Base-by-base conservation (phyloP, 2,888 invertebrate species). In the Diadegma fenestrale region DNA sequence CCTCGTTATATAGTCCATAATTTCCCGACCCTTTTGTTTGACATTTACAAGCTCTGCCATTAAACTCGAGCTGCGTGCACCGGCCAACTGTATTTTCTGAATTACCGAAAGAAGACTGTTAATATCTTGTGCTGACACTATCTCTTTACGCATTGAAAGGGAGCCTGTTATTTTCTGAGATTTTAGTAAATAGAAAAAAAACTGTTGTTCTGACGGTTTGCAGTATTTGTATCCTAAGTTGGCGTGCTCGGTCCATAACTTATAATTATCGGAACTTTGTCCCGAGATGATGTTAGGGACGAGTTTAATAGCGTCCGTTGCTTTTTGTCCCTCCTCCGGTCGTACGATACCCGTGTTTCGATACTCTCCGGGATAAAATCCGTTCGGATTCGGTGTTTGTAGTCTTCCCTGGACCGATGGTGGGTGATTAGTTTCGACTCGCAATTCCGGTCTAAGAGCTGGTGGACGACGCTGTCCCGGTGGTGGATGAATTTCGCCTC, bases 301-400 rank as follows among this genome's bases (percentile, higher is more conserved):
- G n/a, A n/a, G n/a, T n/a, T n/a, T n/a, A n/a, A n/a, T n/a, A n/a
- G n/a, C 76, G 3, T 66, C 54, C 6, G 17, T 77, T 1, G 77
- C 77, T 22, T 68, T 77, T 19, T 66, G 68, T 54, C 54, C 41
- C 41, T 54, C 12, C 17, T 76, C 77, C 4, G 68, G 4, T 2
- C 5, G 22, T 26, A 77, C n/a, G 26, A 77, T 37, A n/a, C 77
- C 68, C n/a, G 77, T 30, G 12, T 41, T 41, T 43, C 68, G 37
- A 43, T 68, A 68, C 54, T 77, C 77, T 1, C 77, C 77, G 3
- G 77, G 77, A 14, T 54, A 77, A 77, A 77, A 77, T 54, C 77
- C 54, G 14, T 78, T 78, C 8, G 77, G 68, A 19, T 77, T 77
- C 2, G 68, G 68, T 6, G 12, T 8, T 68, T 43, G 68, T 1